Evolutionary conservation across 1,140 invertebrate species (phyloP).

Genomic region (Lutraria rhynchaena): DNA sequence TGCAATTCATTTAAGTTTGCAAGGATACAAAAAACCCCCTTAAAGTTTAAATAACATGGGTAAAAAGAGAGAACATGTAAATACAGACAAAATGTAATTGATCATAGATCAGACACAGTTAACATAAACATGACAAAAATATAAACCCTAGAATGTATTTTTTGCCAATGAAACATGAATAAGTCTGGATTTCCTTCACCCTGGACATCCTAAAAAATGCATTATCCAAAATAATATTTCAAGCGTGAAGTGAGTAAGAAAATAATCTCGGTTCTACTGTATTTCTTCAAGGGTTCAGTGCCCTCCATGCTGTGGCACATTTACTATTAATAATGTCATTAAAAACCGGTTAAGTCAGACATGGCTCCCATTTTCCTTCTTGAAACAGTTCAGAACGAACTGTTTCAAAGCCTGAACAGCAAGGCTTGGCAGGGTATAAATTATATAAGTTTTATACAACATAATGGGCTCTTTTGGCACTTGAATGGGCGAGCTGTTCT

Average conservation of each 20-base stretch:
- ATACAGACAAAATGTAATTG: too few relatives aligned
- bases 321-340: slow-evolving; percentile 54
- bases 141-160: too few relatives aligned
- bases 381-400: slow-evolving; percentile 30
- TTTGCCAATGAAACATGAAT: too few relatives aligned
- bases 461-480: slow-evolving; percentile 48
- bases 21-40: background rate
- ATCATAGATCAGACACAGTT: too few relatives aligned
- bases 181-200: too few relatives aligned
- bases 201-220: too few relatives aligned
- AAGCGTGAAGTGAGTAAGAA: too few relatives aligned
- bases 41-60: too few relatives aligned
- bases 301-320: slow-evolving; percentile 48
- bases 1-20: background rate
- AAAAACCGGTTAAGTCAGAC: slow-evolving; percentile 26
- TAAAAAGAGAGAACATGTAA: too few relatives aligned
- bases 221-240: too few relatives aligned
- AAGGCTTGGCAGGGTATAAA: background rate
- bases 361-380: slow-evolving; percentile 26
- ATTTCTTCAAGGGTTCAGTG: slow-evolving; percentile 24
- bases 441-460: background rate
- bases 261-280: too few relatives aligned
- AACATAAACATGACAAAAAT: too few relatives aligned
- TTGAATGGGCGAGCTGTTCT: slow-evolving; percentile 42
- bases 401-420: slow-evolving; percentile 22